Evolutionary conservation across 2,113 vertebrate species (phyloP), one percentile per base, ranked within the genome.

Genomic region (Misgurnus anguillicaudatus): DNA sequence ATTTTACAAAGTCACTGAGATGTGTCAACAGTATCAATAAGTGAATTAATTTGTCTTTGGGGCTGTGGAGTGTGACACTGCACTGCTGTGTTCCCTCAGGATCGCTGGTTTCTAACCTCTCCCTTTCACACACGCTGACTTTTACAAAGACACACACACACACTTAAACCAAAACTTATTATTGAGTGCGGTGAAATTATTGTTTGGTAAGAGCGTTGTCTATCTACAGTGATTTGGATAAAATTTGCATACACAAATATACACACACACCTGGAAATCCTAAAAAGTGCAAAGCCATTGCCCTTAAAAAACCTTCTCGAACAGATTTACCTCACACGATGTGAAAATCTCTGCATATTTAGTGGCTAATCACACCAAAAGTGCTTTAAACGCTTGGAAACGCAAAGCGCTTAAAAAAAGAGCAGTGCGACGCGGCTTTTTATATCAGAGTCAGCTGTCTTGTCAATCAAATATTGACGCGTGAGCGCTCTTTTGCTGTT

Each of bases 1-100:
- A 96, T 97, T 95, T 94, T 92, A 94, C 91, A 94, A 94, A 96
- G 94, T 93, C 92, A 93, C 86, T 90, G 92, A 92, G 92, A 93
- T 87, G 86, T 95, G 94, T 92, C 92, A 93, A 91, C 88, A 85
- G 93, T 94, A 90, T 94, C 94, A 95, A 94, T 92, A 92, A 92
- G 90, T 92, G 91, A 94, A 96, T 95, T 92, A 92, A 91, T 91
- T 93, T 92, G 90, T 92, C 88, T 92, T 87, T 90, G 88, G 69
- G 57, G 87, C 90, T 91, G 87, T 86, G 71, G 90, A 91, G 90
- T 91, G 91, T 89, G 89, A 91, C 89, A 90, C 82, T 86, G 77
- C 84, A 86, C 87, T 86, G 81, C 88, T 84, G 69, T 48, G 80
- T 75, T 87, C 88, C 83, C 80, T 77, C 21, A 71, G 85, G 88